Evolutionary conservation across 2,113 vertebrate species (phyloP).

Genomic region (Oceanites oceanicus): DNA sequence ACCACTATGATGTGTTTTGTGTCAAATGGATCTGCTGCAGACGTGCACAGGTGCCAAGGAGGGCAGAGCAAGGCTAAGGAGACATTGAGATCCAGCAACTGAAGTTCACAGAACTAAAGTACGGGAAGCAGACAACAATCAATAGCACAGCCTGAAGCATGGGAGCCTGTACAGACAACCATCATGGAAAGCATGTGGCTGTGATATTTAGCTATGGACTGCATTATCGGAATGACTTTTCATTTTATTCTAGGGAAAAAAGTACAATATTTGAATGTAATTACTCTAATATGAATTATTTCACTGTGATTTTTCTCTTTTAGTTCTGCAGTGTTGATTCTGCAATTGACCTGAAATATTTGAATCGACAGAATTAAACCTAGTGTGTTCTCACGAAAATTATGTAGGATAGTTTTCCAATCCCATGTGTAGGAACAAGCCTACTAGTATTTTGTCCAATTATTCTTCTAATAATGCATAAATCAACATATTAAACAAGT

Average conservation of each 20-base stretch:
- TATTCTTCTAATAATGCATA: not conserved
- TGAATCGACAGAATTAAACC: not conserved
- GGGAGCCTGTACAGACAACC: not conserved
- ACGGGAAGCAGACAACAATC: not conserved
- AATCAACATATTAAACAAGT: not conserved
- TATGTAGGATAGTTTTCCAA: not conserved
- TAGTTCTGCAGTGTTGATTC: not conserved
- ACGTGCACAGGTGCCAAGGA: not conserved
- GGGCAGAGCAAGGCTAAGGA: not conserved
- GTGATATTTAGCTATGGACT: not conserved
- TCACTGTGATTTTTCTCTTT: not conserved
- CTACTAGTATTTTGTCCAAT: not conserved
- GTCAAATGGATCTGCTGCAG: not conserved
- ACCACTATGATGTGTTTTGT: not conserved
- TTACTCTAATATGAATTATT: not conserved
- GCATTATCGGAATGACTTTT: not conserved
- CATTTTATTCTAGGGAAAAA: not conserved
- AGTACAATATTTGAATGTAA: not conserved
- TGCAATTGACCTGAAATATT: not conserved
- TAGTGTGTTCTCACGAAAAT: not conserved
- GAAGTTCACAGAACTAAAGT: not conserved
- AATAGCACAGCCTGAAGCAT: not conserved
- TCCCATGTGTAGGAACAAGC: not conserved
- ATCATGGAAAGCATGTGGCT: not conserved
- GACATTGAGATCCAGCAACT: not conserved